phyloP scores from a whole-genome alignment of 1,140 invertebrate genomes.

The Rhopalosiphum maidis region DNA sequence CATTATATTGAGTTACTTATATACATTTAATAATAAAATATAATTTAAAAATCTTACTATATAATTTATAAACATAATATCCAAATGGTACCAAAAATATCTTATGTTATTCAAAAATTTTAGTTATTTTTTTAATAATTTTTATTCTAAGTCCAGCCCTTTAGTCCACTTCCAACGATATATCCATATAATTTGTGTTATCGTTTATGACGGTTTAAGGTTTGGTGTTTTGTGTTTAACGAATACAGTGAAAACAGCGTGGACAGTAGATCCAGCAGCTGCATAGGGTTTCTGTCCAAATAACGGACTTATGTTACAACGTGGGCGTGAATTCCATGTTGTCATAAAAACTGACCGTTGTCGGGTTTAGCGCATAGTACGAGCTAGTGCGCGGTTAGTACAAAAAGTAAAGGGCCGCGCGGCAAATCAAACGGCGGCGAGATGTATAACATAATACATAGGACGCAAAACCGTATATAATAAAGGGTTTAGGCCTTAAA shows the following conservation, averaged over 20 bases:
- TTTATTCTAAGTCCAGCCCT: not conserved
- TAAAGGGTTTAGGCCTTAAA: constrained; percentile 51
- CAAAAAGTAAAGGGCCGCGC: not conserved
- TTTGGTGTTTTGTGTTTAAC: not conserved
- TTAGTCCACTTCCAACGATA: not conserved
- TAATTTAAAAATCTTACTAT: not conserved
- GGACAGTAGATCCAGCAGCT: not conserved
- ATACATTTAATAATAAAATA: too few species aligned
- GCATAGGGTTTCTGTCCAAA: not conserved
- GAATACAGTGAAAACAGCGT: not conserved
- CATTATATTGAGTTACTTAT: too few species aligned
- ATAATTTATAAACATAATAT: not conserved
- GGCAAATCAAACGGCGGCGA: constrained; percentile 29
- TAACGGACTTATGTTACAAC: not conserved
- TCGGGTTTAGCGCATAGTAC: not conserved
- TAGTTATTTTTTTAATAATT: not conserved
- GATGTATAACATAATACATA: not conserved
- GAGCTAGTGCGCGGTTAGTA: not conserved
- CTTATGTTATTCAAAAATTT: not conserved
- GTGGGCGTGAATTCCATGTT: not conserved
- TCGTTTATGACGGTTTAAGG: not conserved
- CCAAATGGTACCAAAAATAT: not conserved
- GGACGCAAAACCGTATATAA: constrained; percentile 17
- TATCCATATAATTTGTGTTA: not conserved
- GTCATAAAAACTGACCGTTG: not conserved